phyloP scores from a whole-genome alignment of 1,140 invertebrate species.

The Solenopsis fugax region DNA sequence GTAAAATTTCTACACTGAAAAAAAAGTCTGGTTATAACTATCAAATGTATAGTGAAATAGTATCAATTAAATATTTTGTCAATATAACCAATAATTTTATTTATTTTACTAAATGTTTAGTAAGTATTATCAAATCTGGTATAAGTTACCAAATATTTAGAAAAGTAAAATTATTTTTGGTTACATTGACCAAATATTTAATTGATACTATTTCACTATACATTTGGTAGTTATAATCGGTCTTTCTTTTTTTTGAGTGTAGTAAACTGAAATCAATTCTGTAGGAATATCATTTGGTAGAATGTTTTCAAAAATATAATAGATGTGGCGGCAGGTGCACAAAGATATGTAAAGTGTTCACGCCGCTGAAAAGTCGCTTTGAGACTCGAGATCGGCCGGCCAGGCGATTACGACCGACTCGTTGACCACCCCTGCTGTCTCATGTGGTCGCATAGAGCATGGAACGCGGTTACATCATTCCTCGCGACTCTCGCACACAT shows the following conservation, averaged over 20 bases:
- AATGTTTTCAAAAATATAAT: not conserved
- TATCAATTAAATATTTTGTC: too few relatives aligned
- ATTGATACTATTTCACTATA: too few relatives aligned
- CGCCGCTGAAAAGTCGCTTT: not conserved
- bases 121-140: too few relatives aligned
- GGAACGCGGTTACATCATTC: slow-evolving; percentile 62
- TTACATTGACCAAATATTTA: too few relatives aligned
- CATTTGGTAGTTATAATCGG: too few relatives aligned
- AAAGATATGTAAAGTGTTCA: slow-evolving; percentile 6
- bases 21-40: too few relatives aligned
- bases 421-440: slow-evolving; percentile 51
- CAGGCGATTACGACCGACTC: slow-evolving; percentile 27
- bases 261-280: not conserved
- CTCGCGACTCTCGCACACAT: slow-evolving; percentile 23
- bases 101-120: too few relatives aligned
- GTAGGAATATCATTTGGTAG: not conserved
- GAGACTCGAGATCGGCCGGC: not conserved
- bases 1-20: not conserved
- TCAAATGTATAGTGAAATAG: too few relatives aligned
- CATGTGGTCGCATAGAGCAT: slow-evolving; percentile 23
- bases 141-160: too few relatives aligned
- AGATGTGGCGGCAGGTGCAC: not conserved
- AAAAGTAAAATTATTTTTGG: too few relatives aligned
- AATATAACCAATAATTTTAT: too few relatives aligned
- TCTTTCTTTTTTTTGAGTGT: too few relatives aligned